Evolutionary conservation across 2,113 vertebrate genomes (phyloP).

Genomic region (Gobio gobio): DNA sequence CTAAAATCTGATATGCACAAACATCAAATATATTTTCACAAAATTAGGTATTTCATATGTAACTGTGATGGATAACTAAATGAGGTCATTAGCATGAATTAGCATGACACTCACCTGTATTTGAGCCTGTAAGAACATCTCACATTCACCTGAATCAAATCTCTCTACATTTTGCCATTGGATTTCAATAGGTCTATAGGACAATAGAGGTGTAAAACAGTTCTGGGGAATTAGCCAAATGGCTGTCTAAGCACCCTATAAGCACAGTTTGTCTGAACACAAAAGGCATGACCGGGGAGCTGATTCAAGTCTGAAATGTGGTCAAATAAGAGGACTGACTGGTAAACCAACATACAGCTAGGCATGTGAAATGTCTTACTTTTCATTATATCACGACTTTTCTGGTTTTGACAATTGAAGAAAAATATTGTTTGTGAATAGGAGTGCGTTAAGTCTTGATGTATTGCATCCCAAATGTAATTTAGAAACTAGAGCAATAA

Average conservation of each 20-base stretch:
- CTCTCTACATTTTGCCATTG: background rate
- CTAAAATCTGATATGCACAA: no score
- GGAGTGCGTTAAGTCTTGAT: background rate
- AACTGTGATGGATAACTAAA: background rate
- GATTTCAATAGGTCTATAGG: background rate
- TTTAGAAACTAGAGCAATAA: background rate
- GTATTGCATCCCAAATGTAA: background rate
- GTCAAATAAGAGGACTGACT: background rate
- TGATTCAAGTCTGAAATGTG: background rate
- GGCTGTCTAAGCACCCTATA: background rate
- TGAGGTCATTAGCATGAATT: conserved; percentile 5
- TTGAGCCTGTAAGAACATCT: background rate
- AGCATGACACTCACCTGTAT: conserved; percentile 43
- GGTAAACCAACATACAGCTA: background rate
- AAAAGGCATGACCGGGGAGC: background rate
- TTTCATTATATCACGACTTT: background rate
- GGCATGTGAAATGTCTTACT: no score
- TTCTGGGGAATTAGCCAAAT: background rate
- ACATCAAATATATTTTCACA: background rate
- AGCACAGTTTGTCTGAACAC: background rate
- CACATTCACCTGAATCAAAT: background rate
- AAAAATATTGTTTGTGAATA: background rate
- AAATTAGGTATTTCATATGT: background rate
- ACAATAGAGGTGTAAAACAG: conserved; percentile 7
- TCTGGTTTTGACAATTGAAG: background rate